phyloP scores from a whole-genome alignment of 2,797 vertebrate species.

The Molothrus aeneus region DNA sequence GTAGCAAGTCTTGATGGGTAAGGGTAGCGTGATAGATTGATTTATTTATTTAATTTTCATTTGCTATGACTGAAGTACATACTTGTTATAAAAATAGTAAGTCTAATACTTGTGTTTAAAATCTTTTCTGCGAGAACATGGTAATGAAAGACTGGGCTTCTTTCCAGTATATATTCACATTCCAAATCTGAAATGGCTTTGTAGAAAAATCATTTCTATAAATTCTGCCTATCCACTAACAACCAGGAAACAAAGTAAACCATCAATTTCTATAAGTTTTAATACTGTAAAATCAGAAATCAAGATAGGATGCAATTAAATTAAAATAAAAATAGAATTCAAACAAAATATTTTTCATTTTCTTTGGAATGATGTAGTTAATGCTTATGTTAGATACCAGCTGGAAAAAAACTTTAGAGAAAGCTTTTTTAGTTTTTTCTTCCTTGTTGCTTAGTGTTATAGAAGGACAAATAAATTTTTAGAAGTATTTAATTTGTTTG shows the following conservation, averaged over 20 bases:
- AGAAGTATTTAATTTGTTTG: not conserved
- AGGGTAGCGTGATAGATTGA: not conserved
- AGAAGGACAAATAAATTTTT: not conserved
- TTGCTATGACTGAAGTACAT: not conserved
- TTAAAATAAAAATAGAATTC: not conserved
- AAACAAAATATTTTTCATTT: not conserved
- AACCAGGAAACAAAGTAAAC: not conserved
- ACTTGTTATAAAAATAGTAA: slow-evolving; percentile 5
- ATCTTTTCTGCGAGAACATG: not conserved
- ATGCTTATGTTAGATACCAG: not conserved
- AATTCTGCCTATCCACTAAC: not conserved
- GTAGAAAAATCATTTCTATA: not conserved
- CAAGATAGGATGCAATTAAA: not conserved
- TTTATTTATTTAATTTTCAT: not conserved
- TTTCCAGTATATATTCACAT: not conserved
- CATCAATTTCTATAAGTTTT: not conserved
- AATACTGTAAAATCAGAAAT: not conserved
- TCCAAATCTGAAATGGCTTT: not conserved
- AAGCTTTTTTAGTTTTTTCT: not conserved
- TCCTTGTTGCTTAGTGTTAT: not conserved
- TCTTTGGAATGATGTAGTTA: not conserved
- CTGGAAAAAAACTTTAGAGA: not conserved
- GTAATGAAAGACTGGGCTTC: slow-evolving; percentile 2
- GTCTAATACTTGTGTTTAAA: slow-evolving; percentile 11
- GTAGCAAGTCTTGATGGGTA: not conserved